phyloP scores from a whole-genome alignment of 2,888 invertebrate species.

The Phrixothrix hirtus region DNA sequence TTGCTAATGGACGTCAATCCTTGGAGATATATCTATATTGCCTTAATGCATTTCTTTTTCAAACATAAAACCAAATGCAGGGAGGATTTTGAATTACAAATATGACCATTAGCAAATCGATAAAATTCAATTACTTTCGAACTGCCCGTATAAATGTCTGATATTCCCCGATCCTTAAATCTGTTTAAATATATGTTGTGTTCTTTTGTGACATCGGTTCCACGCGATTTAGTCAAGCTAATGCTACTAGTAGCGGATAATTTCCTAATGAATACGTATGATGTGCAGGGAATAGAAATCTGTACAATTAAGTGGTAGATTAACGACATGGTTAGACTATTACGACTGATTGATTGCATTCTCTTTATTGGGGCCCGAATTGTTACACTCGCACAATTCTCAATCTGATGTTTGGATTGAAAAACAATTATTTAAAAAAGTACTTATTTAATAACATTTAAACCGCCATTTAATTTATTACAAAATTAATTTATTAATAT shows the following conservation, averaged over 20 bases:
- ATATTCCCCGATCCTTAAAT: slow-evolving; percentile 30
- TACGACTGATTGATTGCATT: slow-evolving; percentile 39
- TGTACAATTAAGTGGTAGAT: slow-evolving; percentile 44
- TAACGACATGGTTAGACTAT: slow-evolving; percentile 37
- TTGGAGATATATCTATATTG: no score
- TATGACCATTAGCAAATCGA: slow-evolving; percentile 29
- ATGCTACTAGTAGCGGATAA: slow-evolving; percentile 43
- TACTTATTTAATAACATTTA: no score
- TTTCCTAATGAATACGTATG: slow-evolving; percentile 45
- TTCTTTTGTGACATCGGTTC: slow-evolving; percentile 42
- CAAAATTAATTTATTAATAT: no score
- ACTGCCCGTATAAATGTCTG: slow-evolving; percentile 29
- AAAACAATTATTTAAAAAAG: no score
- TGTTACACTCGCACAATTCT: slow-evolving; percentile 2
- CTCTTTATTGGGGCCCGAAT: slow-evolving; percentile 16
- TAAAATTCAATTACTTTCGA: slow-evolving; percentile 33
- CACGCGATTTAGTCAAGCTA: slow-evolving; percentile 41
- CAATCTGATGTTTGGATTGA: no score
- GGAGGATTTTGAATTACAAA: slow-evolving; percentile 16
- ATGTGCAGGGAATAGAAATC: slow-evolving; percentile 43
- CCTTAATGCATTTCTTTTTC: slow-evolving; percentile 20
- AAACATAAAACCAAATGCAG: slow-evolving; percentile 16
- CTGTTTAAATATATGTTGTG: slow-evolving; percentile 36
- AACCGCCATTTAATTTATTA: no score
- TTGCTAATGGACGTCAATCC: no score